Base-by-base conservation (phyloP, 2,113 vertebrate genomes). In the Acinonyx jubatus region DNA sequence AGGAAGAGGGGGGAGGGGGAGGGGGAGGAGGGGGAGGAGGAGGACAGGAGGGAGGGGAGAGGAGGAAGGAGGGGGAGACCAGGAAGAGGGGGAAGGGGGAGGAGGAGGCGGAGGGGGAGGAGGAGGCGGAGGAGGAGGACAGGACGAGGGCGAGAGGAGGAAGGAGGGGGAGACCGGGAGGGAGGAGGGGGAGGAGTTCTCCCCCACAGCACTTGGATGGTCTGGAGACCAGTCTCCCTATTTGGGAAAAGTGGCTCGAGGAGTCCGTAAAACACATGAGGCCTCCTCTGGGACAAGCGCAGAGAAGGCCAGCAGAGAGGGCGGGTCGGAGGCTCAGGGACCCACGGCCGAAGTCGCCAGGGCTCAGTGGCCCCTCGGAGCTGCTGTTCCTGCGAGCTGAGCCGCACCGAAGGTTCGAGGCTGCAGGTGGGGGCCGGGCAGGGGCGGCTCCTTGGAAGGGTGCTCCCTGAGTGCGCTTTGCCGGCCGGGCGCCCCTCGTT, bases 401-500 rank as follows among this genome's bases (percentile, higher is more conserved):
- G 16, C 55, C 5, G 55, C 55, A 19, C 68, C 15, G 3, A 36
- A 38, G 19, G 23, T 38, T 12, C 69, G 21, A 25, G 36, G 69
- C 36, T 3, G 11, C 21, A 86, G 5, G 94, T 61, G 90, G 85
- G 97, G 96, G 69, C 94, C 97, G 66, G 94, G 96, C 97, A 94
- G 97, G 50, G 95, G 69, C 0, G 68, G 89, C 78, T 97, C 98
- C 98, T 41, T 41, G 3, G 98, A 98, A 98, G 98, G 97, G 0
- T 98, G 98, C 98, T 98, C 98, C 98, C 98, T 98, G 98, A 98
- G 93, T 97, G 98, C 98, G 92, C 98, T 97, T 95, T 91, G 97
- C 97, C 98, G 98, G 98, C 99, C 98, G 99, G 99, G 99, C 98
- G 99, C 99, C 98, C 98, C 98, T 98, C 98, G 88, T 98, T 99